These are phyloP conservation scores for Macropodus opercularis DNA, from an alignment of 2,797 vertebrate genomes.

Conservation along the genomic window DNA sequence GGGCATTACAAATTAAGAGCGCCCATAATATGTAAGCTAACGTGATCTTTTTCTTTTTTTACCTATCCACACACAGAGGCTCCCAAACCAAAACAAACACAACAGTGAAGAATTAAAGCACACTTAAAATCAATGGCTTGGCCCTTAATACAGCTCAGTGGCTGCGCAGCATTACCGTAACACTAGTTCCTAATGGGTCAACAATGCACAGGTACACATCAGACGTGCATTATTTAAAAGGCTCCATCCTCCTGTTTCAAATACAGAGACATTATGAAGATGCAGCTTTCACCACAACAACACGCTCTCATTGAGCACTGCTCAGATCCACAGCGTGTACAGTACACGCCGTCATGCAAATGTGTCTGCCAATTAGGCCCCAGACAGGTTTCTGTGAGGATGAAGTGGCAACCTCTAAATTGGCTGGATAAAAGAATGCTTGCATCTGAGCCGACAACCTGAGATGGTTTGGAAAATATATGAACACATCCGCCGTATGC, in stretches of 20 bases:
- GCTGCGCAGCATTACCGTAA: constrained; percentile 59
- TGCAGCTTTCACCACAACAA: constrained; percentile 38
- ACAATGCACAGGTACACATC: constrained; percentile 54
- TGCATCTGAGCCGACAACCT: constrained; percentile 74
- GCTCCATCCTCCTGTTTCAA: constrained; percentile 59
- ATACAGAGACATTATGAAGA: constrained; percentile 51
- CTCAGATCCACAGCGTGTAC: constrained; percentile 33
- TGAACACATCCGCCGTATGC: constrained; percentile 26
- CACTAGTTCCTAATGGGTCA: constrained; percentile 59
- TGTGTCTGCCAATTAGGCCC: constrained; percentile 76
- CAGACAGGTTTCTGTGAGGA: constrained; percentile 78
- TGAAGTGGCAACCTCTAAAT: constrained; percentile 78
- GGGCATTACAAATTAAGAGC: constrained; percentile 22
- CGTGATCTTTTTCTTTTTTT: not conserved
- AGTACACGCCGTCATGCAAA: constrained; percentile 84
- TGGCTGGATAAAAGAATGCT: constrained; percentile 76
- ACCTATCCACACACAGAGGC: constrained; percentile 7
- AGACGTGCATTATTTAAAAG: constrained; percentile 69
- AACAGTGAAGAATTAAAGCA: constrained; percentile 31
- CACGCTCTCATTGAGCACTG: constrained; percentile 29
- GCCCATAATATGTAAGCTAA: not conserved
- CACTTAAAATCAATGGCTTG: constrained; percentile 39
- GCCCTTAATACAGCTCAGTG: constrained; percentile 43
- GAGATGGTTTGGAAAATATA: constrained; percentile 64
- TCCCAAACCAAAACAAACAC: constrained; percentile 26